Evolutionary conservation across 1,140 invertebrate species (phyloP).

Genomic region (Idris sp.): DNA sequence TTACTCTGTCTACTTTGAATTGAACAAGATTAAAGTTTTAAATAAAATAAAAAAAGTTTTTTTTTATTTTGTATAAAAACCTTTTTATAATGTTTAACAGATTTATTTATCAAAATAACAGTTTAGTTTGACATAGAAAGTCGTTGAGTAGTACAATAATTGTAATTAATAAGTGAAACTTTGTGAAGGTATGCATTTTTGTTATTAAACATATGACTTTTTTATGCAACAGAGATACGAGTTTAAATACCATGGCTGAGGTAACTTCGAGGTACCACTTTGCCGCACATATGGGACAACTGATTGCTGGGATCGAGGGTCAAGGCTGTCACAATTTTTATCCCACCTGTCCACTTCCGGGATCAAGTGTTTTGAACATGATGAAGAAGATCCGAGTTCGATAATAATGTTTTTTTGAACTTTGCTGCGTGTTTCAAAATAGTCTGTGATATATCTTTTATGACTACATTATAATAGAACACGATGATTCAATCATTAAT

Average conservation of each 20-base stretch:
- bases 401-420: constrained; percentile 54
- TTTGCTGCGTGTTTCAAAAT: constrained; percentile 5
- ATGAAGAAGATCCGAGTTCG: constrained; percentile 83
- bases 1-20: too few species aligned
- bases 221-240: constrained; percentile 80
- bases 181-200: background rate
- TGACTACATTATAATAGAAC: constrained; percentile 1
- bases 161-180: too few species aligned
- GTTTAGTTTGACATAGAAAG: constrained; percentile 30
- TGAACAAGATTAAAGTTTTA: too few species aligned
- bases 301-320: constrained; percentile 84
- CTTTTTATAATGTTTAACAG: too few species aligned
- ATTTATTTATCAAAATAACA: too few species aligned
- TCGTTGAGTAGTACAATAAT: constrained; percentile 5
- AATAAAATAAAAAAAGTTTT: too few species aligned
- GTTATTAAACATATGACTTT: constrained; percentile 40
- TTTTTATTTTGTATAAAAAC: too few species aligned
- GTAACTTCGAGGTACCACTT: constrained; percentile 87
- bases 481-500: background rate
- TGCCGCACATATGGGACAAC: constrained; percentile 89
- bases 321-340: constrained; percentile 86
- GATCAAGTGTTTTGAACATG: constrained; percentile 82
- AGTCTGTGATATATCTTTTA: constrained; percentile 62
- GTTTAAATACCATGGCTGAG: constrained; percentile 80
- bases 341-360: constrained; percentile 83